Evolutionary conservation across 2,113 vertebrate genomes (phyloP).

Genomic region (Grus americana): DNA sequence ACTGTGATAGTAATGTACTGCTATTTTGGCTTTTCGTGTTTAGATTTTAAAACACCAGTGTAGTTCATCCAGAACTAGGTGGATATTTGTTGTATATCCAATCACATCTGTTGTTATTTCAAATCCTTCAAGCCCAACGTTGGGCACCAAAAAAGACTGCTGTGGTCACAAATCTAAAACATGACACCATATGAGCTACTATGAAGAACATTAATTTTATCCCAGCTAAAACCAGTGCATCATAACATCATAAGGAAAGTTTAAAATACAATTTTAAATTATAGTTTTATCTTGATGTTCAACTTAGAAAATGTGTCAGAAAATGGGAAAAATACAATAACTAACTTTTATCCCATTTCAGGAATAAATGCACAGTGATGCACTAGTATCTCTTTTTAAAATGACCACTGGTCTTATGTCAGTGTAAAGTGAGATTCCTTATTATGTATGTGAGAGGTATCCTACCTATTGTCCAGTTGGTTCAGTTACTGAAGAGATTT

Average conservation of each 20-base stretch:
- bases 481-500: neutral
- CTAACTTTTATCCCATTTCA: neutral
- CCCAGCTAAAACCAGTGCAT: neutral
- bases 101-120: no score
- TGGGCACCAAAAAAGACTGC: neutral
- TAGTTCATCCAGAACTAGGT: neutral
- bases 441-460: neutral
- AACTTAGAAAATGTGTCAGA: neutral
- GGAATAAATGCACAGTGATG: neutral
- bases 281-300: neutral
- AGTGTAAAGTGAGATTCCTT: neutral
- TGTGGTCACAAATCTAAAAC: neutral
- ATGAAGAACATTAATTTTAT: no score
- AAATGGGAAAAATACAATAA: neutral
- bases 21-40: neutral
- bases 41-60: neutral
- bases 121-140: neutral
- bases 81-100: neutral
- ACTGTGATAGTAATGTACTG: neutral
- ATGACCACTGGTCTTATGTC: rapidly evolving
- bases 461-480: neutral
- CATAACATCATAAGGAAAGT: neutral
- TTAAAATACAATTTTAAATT: neutral
- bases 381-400: neutral
- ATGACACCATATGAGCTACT: neutral